Conservation (phyloP, 2,888 invertebrate species). For the Metallyticus violacea region DNA sequence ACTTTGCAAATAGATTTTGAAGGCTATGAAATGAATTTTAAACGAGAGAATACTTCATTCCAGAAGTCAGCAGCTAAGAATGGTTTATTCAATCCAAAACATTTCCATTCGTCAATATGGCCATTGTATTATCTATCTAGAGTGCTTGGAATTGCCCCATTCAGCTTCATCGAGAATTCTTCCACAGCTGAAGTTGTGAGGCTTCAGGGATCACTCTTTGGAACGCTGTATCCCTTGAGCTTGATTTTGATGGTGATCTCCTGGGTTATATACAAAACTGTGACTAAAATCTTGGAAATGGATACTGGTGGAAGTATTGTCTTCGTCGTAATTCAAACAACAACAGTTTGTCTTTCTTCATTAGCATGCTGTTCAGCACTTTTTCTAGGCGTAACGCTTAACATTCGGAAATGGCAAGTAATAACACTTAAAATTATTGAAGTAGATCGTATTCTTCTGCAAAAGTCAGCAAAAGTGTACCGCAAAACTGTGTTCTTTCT, state of each 20-base stretch:
- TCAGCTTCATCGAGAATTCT: background rate
- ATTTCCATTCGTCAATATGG: background rate
- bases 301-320: no score
- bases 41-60: background rate
- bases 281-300: background rate
- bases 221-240: background rate
- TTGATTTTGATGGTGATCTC: background rate
- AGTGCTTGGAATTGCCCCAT: background rate
- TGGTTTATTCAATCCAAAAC: background rate
- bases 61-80: background rate
- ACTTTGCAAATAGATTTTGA: no score
- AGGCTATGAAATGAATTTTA: background rate
- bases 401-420: background rate
- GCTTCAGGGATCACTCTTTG: background rate
- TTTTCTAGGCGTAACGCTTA: background rate
- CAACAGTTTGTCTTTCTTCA: background rate
- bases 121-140: background rate
- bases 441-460: background rate
- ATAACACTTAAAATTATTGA: background rate
- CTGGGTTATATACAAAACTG: background rate
- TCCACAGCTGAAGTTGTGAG: no score
- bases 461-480: background rate
- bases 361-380: background rate
- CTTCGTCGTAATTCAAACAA: background rate
- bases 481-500: background rate